These are phyloP conservation scores for Dryocosmus kuriphilus DNA, from an alignment of 2,888 invertebrate species.

Conservation along the genomic window DNA sequence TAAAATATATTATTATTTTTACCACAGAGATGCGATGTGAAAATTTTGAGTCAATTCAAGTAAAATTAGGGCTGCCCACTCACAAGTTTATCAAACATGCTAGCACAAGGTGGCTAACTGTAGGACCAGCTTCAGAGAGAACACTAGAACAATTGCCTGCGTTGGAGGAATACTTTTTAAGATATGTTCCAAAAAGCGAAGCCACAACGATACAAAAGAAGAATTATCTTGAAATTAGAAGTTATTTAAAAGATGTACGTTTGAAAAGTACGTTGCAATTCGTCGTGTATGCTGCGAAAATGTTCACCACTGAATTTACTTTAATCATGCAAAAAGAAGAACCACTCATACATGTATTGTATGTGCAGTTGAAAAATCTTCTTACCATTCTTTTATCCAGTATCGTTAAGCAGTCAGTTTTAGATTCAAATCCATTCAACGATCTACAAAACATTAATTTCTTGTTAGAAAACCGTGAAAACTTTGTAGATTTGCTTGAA, in stretches of 20 bases:
- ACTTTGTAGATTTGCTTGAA: neutral
- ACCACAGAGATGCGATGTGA: no score
- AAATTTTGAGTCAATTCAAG: no score
- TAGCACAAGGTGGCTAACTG: constrained; percentile 48
- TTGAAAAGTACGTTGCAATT: constrained; percentile 41
- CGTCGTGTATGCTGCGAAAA: constrained; percentile 35
- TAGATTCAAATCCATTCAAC: neutral
- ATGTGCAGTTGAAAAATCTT: constrained; percentile 40
- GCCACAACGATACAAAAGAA: neutral
- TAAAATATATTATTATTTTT: no score
- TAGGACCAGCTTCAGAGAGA: constrained; percentile 44
- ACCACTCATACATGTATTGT: constrained; percentile 52
- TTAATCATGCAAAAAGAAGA: constrained; percentile 49
- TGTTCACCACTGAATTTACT: constrained; percentile 45
- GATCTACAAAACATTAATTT: neutral
- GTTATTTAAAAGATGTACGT: neutral
- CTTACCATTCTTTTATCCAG: neutral
- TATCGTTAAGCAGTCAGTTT: neutral
- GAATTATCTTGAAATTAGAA: constrained; percentile 1
- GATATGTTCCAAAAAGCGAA: constrained; percentile 45
- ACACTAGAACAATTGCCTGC: constrained; percentile 46
- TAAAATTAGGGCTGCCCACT: no score
- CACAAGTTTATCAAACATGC: constrained; percentile 30
- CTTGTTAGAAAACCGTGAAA: neutral
- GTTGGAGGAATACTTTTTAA: constrained; percentile 47